These are phyloP conservation scores for Tricholaema leucomelas DNA, from an alignment of 2,113 vertebrate genomes.

Conservation along the genomic window DNA sequence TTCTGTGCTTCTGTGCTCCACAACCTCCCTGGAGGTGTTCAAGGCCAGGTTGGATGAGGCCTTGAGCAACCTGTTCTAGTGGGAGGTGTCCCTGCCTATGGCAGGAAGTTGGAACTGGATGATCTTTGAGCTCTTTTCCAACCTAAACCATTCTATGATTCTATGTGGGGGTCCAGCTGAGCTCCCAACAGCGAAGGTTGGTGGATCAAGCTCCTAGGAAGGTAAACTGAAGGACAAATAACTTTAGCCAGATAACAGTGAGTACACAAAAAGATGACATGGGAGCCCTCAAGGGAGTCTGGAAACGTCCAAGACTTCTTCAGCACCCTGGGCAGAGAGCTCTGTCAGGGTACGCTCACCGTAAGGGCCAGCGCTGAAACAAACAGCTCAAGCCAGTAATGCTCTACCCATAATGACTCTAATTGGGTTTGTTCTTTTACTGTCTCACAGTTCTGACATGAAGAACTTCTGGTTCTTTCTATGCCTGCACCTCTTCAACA, in stretches of 20 bases:
- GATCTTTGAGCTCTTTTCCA: no score
- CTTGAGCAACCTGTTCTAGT: no score
- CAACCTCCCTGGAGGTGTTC: no score
- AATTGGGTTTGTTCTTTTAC: neutral
- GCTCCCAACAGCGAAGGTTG: neutral
- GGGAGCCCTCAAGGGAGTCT: neutral
- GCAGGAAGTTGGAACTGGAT: no score
- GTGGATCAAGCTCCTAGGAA: neutral
- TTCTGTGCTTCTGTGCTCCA: no score
- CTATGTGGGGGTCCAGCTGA: accelerated
- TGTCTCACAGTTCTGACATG: neutral
- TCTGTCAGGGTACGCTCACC: accelerated
- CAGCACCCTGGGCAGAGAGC: neutral
- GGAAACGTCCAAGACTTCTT: neutral
- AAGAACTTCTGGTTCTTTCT: neutral
- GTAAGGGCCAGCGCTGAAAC: accelerated
- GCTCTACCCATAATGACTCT: neutral
- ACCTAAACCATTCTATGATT: no score
- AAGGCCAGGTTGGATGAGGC: no score
- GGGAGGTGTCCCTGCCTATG: no score
- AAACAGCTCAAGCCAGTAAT: neutral
- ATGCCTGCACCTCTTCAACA: neutral
- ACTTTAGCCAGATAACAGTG: neutral
- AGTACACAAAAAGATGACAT: neutral
- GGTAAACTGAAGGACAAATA: neutral